These are phyloP conservation scores for Sinocyclocheilus grahami DNA, from an alignment of 2,113 vertebrate species.

Conservation along the genomic window DNA sequence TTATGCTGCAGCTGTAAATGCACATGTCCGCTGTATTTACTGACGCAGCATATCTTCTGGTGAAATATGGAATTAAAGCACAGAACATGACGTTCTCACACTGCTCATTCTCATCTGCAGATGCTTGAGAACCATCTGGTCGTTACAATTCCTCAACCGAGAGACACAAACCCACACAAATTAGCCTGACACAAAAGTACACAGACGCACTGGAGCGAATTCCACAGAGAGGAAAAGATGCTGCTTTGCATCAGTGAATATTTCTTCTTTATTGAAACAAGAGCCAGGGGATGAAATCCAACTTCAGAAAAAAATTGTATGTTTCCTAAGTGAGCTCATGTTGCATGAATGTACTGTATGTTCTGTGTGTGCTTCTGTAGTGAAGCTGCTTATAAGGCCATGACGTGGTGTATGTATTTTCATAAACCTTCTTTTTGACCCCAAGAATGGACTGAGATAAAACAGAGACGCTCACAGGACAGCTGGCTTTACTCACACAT, in stretches of 20 bases:
- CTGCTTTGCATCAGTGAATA: slow-evolving; percentile 50
- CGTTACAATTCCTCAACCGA: slow-evolving; percentile 57
- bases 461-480: slow-evolving; percentile 49
- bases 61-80: not conserved
- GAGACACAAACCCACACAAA: not conserved
- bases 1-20: not conserved
- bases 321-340: not conserved
- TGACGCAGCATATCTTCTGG: not conserved
- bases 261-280: slow-evolving; percentile 52
- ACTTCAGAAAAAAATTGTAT: not conserved
- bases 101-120: slow-evolving; percentile 10
- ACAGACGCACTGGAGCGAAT: slow-evolving; percentile 46
- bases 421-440: slow-evolving; percentile 33
- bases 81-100: not conserved
- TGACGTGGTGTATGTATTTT: slow-evolving; percentile 31
- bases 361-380: not conserved
- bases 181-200: slow-evolving; percentile 59
- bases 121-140: slow-evolving; percentile 60
- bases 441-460: slow-evolving; percentile 33
- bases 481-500: slow-evolving; percentile 24
- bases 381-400: slow-evolving; percentile 14
- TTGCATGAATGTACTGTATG: not conserved
- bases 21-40: not conserved
- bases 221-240: not conserved
- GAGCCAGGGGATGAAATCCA: slow-evolving; percentile 21